Conservation (phyloP, 2,113 vertebrate species). For the Corythoichthys intestinalis region DNA sequence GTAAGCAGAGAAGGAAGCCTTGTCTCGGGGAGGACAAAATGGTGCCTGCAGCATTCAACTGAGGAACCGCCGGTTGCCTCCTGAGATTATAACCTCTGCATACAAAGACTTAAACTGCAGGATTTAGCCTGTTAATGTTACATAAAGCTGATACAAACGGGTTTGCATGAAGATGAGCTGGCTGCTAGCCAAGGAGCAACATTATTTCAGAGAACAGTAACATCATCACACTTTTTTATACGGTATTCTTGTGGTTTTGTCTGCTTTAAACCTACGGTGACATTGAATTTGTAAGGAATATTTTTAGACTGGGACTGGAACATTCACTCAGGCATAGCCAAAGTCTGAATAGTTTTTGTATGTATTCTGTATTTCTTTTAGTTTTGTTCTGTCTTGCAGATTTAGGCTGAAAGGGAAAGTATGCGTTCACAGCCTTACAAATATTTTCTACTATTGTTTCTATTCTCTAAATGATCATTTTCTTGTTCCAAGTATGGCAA, state of each 20-base stretch:
- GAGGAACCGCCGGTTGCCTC: neutral
- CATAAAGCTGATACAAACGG: neutral
- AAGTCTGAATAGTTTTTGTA: neutral
- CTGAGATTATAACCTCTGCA: neutral
- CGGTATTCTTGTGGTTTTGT: neutral
- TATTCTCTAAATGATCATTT: too few species aligned
- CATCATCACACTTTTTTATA: neutral
- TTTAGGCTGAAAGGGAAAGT: too few species aligned
- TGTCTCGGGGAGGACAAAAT: neutral
- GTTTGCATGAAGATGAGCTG: neutral
- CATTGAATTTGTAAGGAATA: neutral
- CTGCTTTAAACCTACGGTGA: neutral
- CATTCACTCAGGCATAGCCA: neutral
- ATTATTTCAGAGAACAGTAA: neutral
- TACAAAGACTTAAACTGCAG: neutral
- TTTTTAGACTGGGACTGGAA: neutral
- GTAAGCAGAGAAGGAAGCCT: neutral
- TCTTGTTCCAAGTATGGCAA: too few species aligned
- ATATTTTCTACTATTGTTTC: too few species aligned
- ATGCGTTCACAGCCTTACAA: too few species aligned
- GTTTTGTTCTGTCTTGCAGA: too few species aligned
- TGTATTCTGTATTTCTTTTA: too few species aligned
- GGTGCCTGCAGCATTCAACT: neutral
- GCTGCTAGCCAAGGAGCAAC: neutral
- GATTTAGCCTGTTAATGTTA: conserved; percentile 2